Evolutionary conservation across 2,797 vertebrate species (phyloP).

Genomic region (Danio kyathit): DNA sequence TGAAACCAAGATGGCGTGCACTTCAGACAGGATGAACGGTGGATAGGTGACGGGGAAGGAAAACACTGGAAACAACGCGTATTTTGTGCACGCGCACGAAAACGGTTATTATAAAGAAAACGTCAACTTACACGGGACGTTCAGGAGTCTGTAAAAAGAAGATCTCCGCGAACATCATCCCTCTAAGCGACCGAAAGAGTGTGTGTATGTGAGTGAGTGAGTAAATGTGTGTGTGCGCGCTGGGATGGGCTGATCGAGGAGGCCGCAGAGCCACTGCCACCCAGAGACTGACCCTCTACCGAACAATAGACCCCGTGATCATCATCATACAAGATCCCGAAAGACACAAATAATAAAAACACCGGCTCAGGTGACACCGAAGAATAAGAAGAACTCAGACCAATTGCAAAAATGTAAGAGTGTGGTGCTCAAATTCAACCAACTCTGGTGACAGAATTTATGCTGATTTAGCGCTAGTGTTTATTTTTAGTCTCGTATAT

Average conservation of each 20-base stretch:
- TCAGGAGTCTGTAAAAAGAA: not conserved
- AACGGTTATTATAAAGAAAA: slow-evolving; percentile 10
- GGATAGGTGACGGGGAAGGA: slow-evolving; percentile 65
- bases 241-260: slow-evolving; percentile 70
- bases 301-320: slow-evolving; percentile 69
- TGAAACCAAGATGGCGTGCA: slow-evolving; percentile 87
- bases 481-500: not conserved
- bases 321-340: slow-evolving; percentile 37
- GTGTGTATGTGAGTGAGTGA: not conserved
- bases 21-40: slow-evolving; percentile 79
- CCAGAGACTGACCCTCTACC: slow-evolving; percentile 66
- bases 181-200: not conserved
- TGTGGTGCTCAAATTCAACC: slow-evolving; percentile 6
- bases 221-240: slow-evolving; percentile 14
- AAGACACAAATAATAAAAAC: slow-evolving; percentile 20
- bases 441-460: not conserved
- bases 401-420: slow-evolving; percentile 59
- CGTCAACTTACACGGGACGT: slow-evolving; percentile 34
- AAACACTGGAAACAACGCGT: slow-evolving; percentile 32
- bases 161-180: slow-evolving; percentile 23
- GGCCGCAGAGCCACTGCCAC: slow-evolving; percentile 75
- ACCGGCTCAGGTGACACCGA: slow-evolving; percentile 37
- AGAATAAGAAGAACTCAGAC: slow-evolving; percentile 47
- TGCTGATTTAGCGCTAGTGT: not conserved
- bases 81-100: not conserved